Evolutionary conservation across 2,797 vertebrate genomes (phyloP), one percentile per base, ranked within the genome.

Genomic region (Tamandua tetradactyla): DNA sequence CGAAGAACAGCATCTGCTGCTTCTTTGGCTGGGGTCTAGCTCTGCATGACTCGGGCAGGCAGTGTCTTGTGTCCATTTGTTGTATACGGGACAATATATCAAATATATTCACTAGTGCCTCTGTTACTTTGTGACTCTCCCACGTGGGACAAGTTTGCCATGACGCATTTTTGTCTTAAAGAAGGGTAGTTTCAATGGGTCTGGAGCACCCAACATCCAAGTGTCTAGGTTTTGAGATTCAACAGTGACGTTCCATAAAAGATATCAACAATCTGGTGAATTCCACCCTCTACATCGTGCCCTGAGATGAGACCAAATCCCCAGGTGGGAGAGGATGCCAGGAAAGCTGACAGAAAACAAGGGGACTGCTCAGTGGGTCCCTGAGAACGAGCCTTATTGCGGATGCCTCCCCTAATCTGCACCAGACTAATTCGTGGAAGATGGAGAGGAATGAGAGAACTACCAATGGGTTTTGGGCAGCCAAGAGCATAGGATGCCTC

Each of bases 141-240:
- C 47, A 52, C 75, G 14, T 0, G 23, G 87, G 85, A 23, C 78
- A 25, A n/a, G 66, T 8, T 15, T 37, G 62, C 80, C 27, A 25
- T 4, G 30, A 52, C 17, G 2, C 47, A 55, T 55, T 55, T 83
- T 74, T 72, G 52, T 59, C 37, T 75, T 61, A 27, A 59, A 92
- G 62, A 8, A 68, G 88, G 17, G 14, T 20, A 25, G 25, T 69
- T 57, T 47, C 32, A 5, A 30, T 49, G n/a, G 40, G 85, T 89
- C 3, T 17, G 68, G 81, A 79, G 25, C 22, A 42, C 52, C 44
- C n/a, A 11, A 81, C 17, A 37, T 37, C 42, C 82, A 30, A n/a
- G 30, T 13, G 35, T 87, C 55, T 83, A 55, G n/a, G 15, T 79
- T 96, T 88, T 66, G 49, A 80, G n/a, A 83, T 69, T 88, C 85